Evolutionary conservation across 2,888 invertebrate genomes (phyloP).

Genomic region (Phortica magna): DNA sequence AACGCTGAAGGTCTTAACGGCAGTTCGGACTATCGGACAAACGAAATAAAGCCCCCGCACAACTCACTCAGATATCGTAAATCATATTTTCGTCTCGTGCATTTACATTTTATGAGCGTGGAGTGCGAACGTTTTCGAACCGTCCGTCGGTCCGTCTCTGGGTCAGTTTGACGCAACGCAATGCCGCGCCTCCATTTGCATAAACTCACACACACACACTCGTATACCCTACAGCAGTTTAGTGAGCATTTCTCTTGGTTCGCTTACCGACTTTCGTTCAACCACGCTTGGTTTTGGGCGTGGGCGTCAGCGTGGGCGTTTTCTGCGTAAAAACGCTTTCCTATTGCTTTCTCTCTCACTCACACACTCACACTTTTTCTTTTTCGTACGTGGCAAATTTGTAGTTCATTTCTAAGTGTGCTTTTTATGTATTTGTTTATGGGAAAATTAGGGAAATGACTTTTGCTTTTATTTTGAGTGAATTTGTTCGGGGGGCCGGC

Average conservation of each 20-base stretch:
- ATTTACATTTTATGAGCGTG: constrained; percentile 68
- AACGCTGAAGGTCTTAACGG: neutral
- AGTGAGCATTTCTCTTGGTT: constrained; percentile 23
- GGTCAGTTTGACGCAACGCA: constrained; percentile 13
- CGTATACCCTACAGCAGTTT: constrained; percentile 42
- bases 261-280: neutral
- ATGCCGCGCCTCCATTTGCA: constrained; percentile 21
- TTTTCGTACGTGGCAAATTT: neutral
- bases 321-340: constrained; percentile 28
- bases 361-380: neutral
- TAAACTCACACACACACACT: constrained; percentile 28
- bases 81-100: constrained; percentile 61
- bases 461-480: constrained; percentile 55
- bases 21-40: neutral
- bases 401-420: constrained; percentile 62
- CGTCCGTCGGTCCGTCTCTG: neutral
- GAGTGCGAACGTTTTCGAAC: constrained; percentile 21
- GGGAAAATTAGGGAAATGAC: constrained; percentile 74
- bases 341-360: constrained; percentile 45
- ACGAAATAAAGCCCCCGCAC: neutral
- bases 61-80: constrained; percentile 64
- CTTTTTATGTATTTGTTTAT: constrained; percentile 75
- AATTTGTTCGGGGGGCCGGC: constrained; percentile 19
- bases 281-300: neutral
- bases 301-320: constrained; percentile 34